Percentiles rank a stretch among this genome's conserved stretches.
phyloP scores from a whole-genome alignment of 2,888 invertebrate genomes.

The Hirtodrosophila alboralis region DNA sequence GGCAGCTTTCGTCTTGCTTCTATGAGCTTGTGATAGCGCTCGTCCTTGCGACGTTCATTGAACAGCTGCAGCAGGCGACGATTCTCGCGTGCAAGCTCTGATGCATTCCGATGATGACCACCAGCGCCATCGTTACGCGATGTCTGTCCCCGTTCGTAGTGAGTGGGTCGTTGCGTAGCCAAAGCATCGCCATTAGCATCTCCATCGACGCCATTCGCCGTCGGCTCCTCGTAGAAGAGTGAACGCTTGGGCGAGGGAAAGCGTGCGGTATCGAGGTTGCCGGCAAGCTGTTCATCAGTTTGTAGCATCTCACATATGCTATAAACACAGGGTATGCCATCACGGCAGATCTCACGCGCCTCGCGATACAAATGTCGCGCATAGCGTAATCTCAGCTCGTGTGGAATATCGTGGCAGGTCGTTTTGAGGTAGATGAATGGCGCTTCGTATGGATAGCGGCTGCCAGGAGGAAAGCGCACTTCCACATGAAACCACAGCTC shows the following conservation, averaged over 20 bases:
- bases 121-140: conserved; percentile 85
- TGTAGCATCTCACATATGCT: conserved; percentile 89
- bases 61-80: conserved; percentile 87
- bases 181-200: conserved; percentile 48
- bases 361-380: conserved; percentile 88
- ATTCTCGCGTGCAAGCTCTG: conserved; percentile 87
- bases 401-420: conserved; percentile 87
- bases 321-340: conserved; percentile 90
- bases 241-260: conserved; percentile 86
- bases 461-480: conserved; percentile 89
- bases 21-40: conserved; percentile 88
- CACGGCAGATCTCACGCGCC: conserved; percentile 87
- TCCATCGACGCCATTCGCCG: conserved; percentile 72
- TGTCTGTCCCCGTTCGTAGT: conserved; percentile 87
- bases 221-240: conserved; percentile 86
- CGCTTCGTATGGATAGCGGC: conserved; percentile 90
- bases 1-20: conserved; percentile 87
- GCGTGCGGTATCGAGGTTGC: conserved; percentile 85
- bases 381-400: conserved; percentile 87
- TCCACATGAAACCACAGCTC: conserved; percentile 88
- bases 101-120: conserved; percentile 83
- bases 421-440: conserved; percentile 89
- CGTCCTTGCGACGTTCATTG: conserved; percentile 86
- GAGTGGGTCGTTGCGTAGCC: conserved; percentile 85
- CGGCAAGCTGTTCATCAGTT: conserved; percentile 88